Percentiles rank a stretch among this genome's conserved stretches.
Evolutionary conservation across 2,797 vertebrate species (phyloP).

Genomic region (Jordanella pulchra): DNA sequence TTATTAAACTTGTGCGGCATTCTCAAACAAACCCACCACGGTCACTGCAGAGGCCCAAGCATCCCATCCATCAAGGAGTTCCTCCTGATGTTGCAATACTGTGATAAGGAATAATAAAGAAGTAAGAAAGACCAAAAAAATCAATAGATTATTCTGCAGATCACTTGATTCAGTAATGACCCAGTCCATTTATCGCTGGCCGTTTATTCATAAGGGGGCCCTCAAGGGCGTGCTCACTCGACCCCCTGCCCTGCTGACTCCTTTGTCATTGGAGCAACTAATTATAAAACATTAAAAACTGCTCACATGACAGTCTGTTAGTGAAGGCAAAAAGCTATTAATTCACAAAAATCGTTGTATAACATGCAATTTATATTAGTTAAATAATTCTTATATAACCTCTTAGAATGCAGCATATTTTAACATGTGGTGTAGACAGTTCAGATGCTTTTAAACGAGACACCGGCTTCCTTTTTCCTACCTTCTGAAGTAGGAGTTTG

Average conservation of each 20-base stretch:
- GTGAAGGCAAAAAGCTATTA: slow-evolving; percentile 60
- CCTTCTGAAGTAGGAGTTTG: background rate
- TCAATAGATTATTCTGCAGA: slow-evolving; percentile 88
- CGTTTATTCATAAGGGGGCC: slow-evolving; percentile 81
- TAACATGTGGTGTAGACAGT: background rate
- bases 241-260: slow-evolving; percentile 79
- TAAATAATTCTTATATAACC: background rate
- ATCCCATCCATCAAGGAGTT: slow-evolving; percentile 80
- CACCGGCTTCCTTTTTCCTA: background rate
- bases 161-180: slow-evolving; percentile 87
- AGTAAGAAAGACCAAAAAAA: slow-evolving; percentile 83
- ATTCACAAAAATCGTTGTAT: slow-evolving; percentile 8
- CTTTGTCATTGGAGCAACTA: slow-evolving; percentile 76
- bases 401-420: background rate
- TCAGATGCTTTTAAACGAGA: no score
- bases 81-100: slow-evolving; percentile 85
- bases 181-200: slow-evolving; percentile 83
- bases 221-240: slow-evolving; percentile 78
- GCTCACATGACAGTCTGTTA: slow-evolving; percentile 77
- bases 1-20: slow-evolving; percentile 38
- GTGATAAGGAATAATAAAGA: slow-evolving; percentile 86
- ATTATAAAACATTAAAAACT: slow-evolving; percentile 84
- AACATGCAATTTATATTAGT: background rate
- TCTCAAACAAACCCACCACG: slow-evolving; percentile 49
- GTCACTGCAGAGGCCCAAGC: slow-evolving; percentile 67